phyloP scores from a whole-genome alignment of 2,797 vertebrate genomes.

The Mycteria americana region DNA sequence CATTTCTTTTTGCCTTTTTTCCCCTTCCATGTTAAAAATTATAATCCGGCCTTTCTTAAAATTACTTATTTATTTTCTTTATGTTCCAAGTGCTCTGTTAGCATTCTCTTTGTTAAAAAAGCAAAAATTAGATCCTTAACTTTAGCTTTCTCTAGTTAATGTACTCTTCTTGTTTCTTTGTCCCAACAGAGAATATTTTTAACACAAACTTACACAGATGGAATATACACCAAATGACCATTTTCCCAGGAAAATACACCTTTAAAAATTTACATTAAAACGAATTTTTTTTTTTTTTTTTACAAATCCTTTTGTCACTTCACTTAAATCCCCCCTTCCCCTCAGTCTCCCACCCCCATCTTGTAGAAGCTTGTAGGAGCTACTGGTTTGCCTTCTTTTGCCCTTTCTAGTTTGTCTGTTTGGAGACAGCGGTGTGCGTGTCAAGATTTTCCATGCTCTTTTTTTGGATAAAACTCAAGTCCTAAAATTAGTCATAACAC shows the following conservation, averaged over 20 bases:
- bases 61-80: not conserved
- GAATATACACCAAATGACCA: not conserved
- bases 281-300: not conserved
- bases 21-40: not conserved
- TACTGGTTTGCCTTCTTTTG: not conserved
- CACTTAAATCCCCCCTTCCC: not conserved
- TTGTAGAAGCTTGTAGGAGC: not conserved
- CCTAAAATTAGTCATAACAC: constrained; percentile 28
- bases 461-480: constrained; percentile 29
- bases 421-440: not conserved
- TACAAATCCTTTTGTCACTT: not conserved
- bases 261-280: not conserved
- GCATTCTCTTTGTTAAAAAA: not conserved
- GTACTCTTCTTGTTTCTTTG: not conserved
- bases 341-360: not conserved
- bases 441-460: constrained; percentile 27
- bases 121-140: not conserved
- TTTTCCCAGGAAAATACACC: not conserved
- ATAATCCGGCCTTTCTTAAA: not conserved
- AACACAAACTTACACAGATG: not conserved
- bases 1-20: not conserved
- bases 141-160: not conserved
- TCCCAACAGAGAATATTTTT: not conserved
- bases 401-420: not conserved
- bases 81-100: not conserved